Conservation (phyloP, 2,888 invertebrate genomes). For the Phengaris arion region DNA sequence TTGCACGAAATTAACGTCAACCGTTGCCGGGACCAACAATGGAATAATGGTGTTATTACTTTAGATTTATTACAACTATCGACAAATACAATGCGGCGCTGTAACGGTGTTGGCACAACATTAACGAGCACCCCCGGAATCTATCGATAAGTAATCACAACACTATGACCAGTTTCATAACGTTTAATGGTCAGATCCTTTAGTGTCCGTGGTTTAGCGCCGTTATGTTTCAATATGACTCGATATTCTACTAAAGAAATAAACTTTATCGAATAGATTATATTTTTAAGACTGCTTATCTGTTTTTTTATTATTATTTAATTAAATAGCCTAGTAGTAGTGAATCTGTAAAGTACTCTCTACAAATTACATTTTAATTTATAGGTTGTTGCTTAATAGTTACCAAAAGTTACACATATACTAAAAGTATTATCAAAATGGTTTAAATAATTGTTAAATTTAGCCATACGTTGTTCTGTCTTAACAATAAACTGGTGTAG, state of each 20-base stretch:
- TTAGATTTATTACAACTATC: slow-evolving; percentile 42
- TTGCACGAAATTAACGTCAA: slow-evolving; percentile 42
- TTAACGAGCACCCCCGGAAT: slow-evolving; percentile 38
- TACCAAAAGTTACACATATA: too few species aligned
- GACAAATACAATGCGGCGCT: slow-evolving; percentile 41
- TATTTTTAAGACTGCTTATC: too few species aligned
- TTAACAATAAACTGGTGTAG: too few species aligned
- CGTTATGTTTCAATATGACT: slow-evolving; percentile 1
- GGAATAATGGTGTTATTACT: slow-evolving; percentile 43
- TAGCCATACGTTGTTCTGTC: too few species aligned
- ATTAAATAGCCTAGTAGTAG: too few species aligned
- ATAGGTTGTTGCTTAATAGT: too few species aligned
- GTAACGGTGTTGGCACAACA: slow-evolving; percentile 39
- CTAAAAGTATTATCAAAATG: too few species aligned
- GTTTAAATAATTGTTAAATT: too few species aligned
- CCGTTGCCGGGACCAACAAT: slow-evolving; percentile 38
- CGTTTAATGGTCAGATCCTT: slow-evolving; percentile 9
- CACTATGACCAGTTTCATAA: slow-evolving; percentile 20
- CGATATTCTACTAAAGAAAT: not conserved
- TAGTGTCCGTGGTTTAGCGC: not conserved
- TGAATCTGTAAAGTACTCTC: too few species aligned
- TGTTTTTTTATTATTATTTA: too few species aligned
- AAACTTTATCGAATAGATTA: not conserved
- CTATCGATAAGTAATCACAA: slow-evolving; percentile 27
- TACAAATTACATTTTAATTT: too few species aligned